A percentile compares a stretch with the other conserved stretches of the same genome.
These are phyloP conservation scores for Gisinianus flammeolus DNA, from an alignment of 2,888 invertebrate species.

Conservation along the genomic window DNA sequence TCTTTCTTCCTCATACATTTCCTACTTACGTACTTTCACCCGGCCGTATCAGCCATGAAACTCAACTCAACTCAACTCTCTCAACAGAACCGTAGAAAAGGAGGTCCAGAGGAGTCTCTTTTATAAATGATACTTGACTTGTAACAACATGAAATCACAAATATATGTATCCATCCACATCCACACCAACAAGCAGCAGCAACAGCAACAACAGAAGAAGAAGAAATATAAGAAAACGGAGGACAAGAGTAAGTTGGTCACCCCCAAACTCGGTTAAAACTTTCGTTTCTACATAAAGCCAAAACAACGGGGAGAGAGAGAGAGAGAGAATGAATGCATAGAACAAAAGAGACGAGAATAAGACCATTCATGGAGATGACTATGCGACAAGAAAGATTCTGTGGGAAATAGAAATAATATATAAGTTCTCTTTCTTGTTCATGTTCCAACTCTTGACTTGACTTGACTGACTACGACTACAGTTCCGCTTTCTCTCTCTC, in stretches of 20 bases:
- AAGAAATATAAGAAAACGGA: background rate
- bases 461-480: no score
- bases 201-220: background rate
- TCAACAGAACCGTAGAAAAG: background rate
- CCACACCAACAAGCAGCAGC: background rate
- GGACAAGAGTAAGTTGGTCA: background rate
- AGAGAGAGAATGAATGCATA: background rate
- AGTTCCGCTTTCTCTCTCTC: background rate
- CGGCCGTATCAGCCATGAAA: background rate
- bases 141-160: slow-evolving; percentile 14
- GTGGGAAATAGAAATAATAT: background rate
- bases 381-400: background rate
- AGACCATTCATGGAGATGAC: background rate
- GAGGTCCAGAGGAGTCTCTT: background rate
- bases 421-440: background rate
- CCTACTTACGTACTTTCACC: background rate
- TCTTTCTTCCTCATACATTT: no score
- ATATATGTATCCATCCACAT: background rate
- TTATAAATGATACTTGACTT: slow-evolving; percentile 1
- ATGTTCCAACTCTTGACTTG: background rate
- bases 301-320: no score
- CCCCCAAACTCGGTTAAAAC: slow-evolving; percentile 1
- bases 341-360: background rate
- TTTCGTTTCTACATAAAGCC: background rate
- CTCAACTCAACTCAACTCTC: background rate